A percentile compares a stretch with the other conserved stretches of the same genome.
Conservation (phyloP, 2,888 invertebrate species). For the Xestia rhomboidea region DNA sequence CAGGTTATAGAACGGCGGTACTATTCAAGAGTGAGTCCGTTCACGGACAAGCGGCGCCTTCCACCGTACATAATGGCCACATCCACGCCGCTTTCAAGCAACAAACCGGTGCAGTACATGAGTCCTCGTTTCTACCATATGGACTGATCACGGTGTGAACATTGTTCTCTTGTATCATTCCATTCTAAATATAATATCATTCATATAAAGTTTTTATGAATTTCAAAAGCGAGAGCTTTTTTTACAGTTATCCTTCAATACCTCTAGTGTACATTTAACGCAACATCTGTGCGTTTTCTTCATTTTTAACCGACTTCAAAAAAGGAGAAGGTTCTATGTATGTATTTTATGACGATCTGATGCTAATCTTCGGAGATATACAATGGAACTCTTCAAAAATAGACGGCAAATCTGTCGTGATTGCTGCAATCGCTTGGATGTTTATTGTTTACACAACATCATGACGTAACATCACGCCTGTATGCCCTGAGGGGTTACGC, state of each 20-base stretch:
- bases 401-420: too few relatives aligned
- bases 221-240: constrained; percentile 26
- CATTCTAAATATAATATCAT: constrained; percentile 27
- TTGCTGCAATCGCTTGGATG: too few relatives aligned
- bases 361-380: too few relatives aligned
- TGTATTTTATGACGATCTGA: too few relatives aligned
- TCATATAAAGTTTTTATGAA: constrained; percentile 50
- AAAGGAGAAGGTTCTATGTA: too few relatives aligned
- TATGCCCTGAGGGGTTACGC: too few relatives aligned
- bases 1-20: constrained; percentile 90
- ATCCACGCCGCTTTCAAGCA: constrained; percentile 83
- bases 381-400: too few relatives aligned
- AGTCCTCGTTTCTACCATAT: constrained; percentile 91
- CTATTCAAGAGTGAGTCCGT: constrained; percentile 89
- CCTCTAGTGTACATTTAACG: neutral
- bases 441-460: too few relatives aligned
- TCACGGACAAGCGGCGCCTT: constrained; percentile 87
- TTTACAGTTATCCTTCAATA: neutral
- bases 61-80: constrained; percentile 83
- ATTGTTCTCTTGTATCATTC: constrained; percentile 57
- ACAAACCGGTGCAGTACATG: constrained; percentile 85
- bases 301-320: too few relatives aligned
- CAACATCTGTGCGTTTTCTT: constrained; percentile 5
- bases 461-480: too few relatives aligned
- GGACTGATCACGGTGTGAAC: constrained; percentile 78